Percentiles rank a stretch among this genome's conserved stretches.
These are phyloP conservation scores for Nothocercus nigrocapillus DNA, from an alignment of 2,113 vertebrate genomes.

Conservation along the genomic window DNA sequence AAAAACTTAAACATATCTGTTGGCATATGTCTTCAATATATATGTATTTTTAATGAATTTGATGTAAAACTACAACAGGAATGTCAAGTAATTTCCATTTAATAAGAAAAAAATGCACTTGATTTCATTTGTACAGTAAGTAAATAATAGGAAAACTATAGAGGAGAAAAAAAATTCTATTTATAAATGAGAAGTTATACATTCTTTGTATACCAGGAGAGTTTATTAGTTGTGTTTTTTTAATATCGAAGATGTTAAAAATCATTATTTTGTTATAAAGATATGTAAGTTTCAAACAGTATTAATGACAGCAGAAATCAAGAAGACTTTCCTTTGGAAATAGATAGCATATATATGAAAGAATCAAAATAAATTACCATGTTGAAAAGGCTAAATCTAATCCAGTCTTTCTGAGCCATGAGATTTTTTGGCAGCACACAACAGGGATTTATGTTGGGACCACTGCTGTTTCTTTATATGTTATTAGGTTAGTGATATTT, in stretches of 20 bases:
- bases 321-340: background rate
- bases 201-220: background rate
- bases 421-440: background rate
- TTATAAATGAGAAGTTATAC: background rate
- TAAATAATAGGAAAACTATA: background rate
- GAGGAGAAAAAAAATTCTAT: background rate
- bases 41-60: background rate
- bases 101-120: background rate
- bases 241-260: background rate
- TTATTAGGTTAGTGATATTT: conserved; percentile 50
- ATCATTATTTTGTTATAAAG: background rate
- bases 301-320: conserved; percentile 3
- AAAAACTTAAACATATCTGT: background rate
- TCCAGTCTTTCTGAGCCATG: conserved; percentile 35
- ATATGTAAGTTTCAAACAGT: background rate
- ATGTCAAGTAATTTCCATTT: background rate
- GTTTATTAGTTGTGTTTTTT: background rate
- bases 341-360: conserved; percentile 4
- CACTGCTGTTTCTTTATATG: conserved; percentile 15
- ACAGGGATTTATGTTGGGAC: background rate
- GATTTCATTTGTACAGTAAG: background rate
- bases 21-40: background rate
- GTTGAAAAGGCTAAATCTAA: conserved; percentile 50
- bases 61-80: background rate
- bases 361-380: conserved; percentile 23